A percentile compares a stretch with the other conserved stretches of the same genome.
Evolutionary conservation across 2,113 vertebrate genomes (phyloP).

Genomic region (Leuciscus idus): DNA sequence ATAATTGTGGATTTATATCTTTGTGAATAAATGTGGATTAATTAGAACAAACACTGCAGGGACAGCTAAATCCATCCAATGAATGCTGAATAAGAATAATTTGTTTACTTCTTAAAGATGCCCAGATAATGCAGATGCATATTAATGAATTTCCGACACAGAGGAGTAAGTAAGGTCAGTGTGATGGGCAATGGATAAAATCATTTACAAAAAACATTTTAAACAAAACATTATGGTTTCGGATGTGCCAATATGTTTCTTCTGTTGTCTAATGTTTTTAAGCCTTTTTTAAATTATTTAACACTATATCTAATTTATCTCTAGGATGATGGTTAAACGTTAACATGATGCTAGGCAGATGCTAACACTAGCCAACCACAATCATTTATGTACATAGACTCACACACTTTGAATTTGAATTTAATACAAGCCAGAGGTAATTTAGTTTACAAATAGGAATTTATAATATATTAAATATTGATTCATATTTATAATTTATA

Average conservation of each 20-base stretch:
- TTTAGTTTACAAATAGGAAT: neutral
- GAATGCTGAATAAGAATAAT: neutral
- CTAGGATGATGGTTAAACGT: neutral
- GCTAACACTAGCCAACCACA: neutral
- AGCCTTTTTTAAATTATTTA: neutral
- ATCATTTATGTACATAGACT: no score
- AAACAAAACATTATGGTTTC: neutral
- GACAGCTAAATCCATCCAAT: neutral
- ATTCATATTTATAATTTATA: neutral
- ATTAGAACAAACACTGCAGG: neutral
- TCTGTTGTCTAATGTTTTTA: neutral
- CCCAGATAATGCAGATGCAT: neutral
- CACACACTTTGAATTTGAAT: no score
- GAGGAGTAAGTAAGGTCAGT: conserved; percentile 10
- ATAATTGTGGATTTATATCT: conserved; percentile 7
- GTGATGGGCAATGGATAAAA: neutral
- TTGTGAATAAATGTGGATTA: neutral
- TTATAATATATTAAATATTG: neutral
- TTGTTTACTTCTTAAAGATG: neutral
- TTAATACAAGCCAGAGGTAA: no score
- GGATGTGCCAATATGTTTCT: neutral
- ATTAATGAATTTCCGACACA: neutral
- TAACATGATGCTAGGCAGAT: neutral
- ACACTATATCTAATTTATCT: neutral
- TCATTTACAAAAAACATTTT: neutral